Base-by-base conservation (phyloP, 2,797 vertebrate species). In the Crenichthys baileyi region DNA sequence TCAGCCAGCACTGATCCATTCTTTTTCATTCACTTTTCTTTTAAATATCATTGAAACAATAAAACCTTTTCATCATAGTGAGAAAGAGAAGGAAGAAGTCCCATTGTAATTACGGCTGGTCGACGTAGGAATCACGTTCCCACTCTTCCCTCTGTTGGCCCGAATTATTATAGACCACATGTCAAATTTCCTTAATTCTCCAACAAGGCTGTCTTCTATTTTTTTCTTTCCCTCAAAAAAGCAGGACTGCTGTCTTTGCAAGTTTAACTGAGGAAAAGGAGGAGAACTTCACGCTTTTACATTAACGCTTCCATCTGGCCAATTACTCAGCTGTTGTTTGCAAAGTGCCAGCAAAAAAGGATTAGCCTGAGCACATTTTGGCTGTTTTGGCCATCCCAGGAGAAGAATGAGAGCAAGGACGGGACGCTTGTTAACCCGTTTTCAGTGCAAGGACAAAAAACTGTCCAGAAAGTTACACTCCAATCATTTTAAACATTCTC, bases 141-240 rank as follows among this genome's bases (percentile, higher is more conserved):
- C 80, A 83, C 76, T 76, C 81, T 73, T 93, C 88, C 85, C 83
- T 87, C 78, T 83, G 88, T 85, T 83, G 84, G 77, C 73, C 73
- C 91, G 91, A 92, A 94, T 93, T 94, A 92, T 89, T 81, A 77
- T 61, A 79, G 83, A 89, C 88, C 78, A 83, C 89, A 87, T 83
- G 89, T 93, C 89, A 88, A 85, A 90, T 89, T 90, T 84, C 73
- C 72, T 89, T 88, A 84, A 93, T 91, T 89, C 85, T 87, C 83
- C 85, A 91, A 93, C 78, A 83, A 77, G 79, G 83, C 65, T 80
- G n/a, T 87, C 87, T 87, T 78, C 79, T 63, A 70, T 84, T 89
- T 80, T 83, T 73, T 88, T 92, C 91, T 90, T 91, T 87, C 87
- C 72, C 70, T 78, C 86, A 84, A 92, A 81, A 85, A 88, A 91